Conservation (phyloP, 2,797 vertebrate species). For the Megalops cyprinoides region DNA sequence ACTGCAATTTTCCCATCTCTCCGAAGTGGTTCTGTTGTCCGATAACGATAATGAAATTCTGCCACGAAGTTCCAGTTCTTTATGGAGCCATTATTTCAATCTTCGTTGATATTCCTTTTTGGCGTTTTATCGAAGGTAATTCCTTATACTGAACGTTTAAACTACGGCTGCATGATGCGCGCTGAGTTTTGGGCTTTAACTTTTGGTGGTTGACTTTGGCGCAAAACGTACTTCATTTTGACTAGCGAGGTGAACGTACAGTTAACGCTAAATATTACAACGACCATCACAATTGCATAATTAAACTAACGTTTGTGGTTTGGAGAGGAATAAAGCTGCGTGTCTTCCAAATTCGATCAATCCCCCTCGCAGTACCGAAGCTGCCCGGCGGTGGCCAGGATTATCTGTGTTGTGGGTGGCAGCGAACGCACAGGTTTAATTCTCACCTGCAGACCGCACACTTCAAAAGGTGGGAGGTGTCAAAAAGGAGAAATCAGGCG, state of each 20-base stretch:
- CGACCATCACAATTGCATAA: too few species aligned
- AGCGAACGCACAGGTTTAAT: neutral
- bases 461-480: slow-evolving; percentile 21
- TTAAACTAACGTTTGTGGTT: too few species aligned
- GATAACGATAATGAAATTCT: slow-evolving; percentile 2
- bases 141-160: neutral
- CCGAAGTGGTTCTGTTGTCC: neutral
- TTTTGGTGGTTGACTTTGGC: neutral
- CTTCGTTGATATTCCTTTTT: too few species aligned
- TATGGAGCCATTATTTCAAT: neutral
- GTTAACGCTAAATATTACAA: too few species aligned
- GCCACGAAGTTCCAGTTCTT: neutral
- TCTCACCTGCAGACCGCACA: neutral
- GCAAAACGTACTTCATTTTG: slow-evolving; percentile 15
- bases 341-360: too few species aligned
- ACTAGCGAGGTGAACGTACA: neutral
- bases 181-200: neutral
- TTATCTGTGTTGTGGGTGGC: too few species aligned
- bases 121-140: neutral
- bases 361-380: neutral
- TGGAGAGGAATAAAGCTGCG: too few species aligned
- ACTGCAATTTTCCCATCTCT: slow-evolving; percentile 80
- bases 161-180: neutral
- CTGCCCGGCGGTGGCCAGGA: neutral
- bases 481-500: neutral